Conservation (phyloP, 2,888 invertebrate genomes). For the Philhelius pedissequus region DNA sequence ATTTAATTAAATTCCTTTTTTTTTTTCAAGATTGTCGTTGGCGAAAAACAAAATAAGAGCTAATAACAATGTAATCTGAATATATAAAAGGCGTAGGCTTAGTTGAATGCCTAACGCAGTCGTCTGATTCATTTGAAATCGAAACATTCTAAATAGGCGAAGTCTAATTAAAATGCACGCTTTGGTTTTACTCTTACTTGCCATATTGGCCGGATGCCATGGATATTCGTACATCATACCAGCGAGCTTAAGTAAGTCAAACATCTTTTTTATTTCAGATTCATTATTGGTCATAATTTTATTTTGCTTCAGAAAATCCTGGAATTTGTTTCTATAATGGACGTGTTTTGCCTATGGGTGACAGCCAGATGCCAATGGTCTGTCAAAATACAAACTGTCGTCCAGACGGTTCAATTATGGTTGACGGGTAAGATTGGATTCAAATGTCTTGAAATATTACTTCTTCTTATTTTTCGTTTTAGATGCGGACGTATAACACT, state of each 20-base stretch:
- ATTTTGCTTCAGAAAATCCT: constrained; percentile 54
- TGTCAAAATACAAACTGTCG: constrained; percentile 71
- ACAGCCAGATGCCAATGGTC: constrained; percentile 67
- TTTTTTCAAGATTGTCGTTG: too few relatives aligned
- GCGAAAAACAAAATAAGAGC: not conserved
- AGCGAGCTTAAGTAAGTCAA: constrained; percentile 27
- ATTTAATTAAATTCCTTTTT: too few relatives aligned
- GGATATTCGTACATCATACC: constrained; percentile 53
- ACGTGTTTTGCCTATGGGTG: constrained; percentile 67
- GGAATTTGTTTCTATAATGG: constrained; percentile 71
- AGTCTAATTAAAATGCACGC: not conserved
- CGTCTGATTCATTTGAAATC: not conserved
- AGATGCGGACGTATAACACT: constrained; percentile 70
- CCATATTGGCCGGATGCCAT: constrained; percentile 12
- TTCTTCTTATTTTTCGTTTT: too few relatives aligned
- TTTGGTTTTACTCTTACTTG: not conserved
- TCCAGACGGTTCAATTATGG: constrained; percentile 70
- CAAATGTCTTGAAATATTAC: not conserved
- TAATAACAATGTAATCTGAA: not conserved
- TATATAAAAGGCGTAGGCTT: not conserved
- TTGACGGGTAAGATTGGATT: constrained; percentile 70
- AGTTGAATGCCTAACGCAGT: not conserved
- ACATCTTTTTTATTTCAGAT: too few relatives aligned
- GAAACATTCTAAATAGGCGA: not conserved
- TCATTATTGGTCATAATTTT: not conserved